Base-by-base conservation (phyloP, 2,888 invertebrate species). In the Lithodes maja region DNA sequence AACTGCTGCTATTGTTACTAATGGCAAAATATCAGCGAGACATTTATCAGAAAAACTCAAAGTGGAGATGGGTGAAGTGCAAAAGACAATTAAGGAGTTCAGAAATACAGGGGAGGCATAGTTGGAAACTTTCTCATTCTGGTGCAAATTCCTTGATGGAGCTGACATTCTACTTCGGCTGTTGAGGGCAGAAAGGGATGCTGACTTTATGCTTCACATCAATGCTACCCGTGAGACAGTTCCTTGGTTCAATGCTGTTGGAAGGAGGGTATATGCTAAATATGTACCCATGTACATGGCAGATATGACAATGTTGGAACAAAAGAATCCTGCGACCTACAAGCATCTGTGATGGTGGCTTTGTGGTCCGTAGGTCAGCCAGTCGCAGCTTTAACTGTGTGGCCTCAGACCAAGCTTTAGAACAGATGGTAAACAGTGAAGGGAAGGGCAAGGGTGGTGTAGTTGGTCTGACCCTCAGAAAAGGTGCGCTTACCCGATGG, bases 341-440 rank as follows among this genome's bases (percentile, higher is more conserved):
- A 49, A 84, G 17, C 84, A 84, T n/a, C 71, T 17, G n/a, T 33
- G 61, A 75, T 50, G 84, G 74, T 17, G 84, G 54, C 15, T 84
- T 71, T 74, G 74, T 84, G 49, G 84, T 74, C 15, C 7, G 52
- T 15, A n/a, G 74, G 50, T 74, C 53, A 2, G 33, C 49, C 50
- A 84, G 61, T 52, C 33, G 52, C 52, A 53, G 33, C 54, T 84
- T 84, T 68, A 84, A 74, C 75, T 71, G 1, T 84, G 84, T 84
- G n/a, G 33, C 50, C 15, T 9, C 74, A 53, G 75, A 84, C 52
- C 84, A 84, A 75, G 74, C 84, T n/a, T 61, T 84, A 53, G 84
- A 84, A 74, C 84, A 84, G 50, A 50, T 74, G 7, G 54, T 84
- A 3, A 84, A 84, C 75, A n/a, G 54, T 17, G 84, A 84, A 3